Evolutionary conservation across 2,113 vertebrate species (phyloP).

Genomic region (Hyperoodon ampullatus): DNA sequence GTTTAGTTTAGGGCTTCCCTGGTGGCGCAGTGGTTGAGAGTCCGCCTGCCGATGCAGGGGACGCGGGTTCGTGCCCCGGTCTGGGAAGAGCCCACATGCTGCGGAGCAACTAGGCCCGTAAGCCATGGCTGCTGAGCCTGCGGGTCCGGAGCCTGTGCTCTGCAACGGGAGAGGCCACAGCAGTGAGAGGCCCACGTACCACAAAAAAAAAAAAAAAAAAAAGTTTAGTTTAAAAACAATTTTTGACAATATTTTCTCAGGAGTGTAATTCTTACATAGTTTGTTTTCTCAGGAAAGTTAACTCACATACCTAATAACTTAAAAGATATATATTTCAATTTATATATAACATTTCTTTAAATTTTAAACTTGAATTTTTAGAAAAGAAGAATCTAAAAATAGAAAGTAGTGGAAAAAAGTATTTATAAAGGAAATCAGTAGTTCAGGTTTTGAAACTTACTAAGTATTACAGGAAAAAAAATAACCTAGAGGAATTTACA

Average conservation of each 20-base stretch:
- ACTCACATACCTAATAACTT: not conserved
- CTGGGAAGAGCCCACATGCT: too few relatives aligned
- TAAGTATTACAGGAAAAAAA: not conserved
- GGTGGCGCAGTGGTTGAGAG: too few relatives aligned
- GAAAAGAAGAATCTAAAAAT: not conserved
- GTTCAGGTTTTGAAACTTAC: not conserved
- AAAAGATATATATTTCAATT: not conserved
- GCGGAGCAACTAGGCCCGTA: too few relatives aligned
- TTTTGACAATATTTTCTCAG: not conserved
- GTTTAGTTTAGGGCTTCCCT: too few relatives aligned
- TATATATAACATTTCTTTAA: too few relatives aligned
- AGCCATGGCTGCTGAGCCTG: too few relatives aligned
- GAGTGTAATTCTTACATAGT: not conserved
- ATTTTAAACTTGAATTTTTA: not conserved
- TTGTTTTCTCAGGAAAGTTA: not conserved
- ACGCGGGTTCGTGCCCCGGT: too few relatives aligned
- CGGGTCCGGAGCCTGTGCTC: too few relatives aligned
- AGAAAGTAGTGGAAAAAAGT: rapidly evolving
- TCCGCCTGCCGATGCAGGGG: too few relatives aligned
- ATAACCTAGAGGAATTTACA: not conserved
- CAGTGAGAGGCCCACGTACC: too few relatives aligned
- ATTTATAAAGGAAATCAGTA: not conserved
- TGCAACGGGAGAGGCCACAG: too few relatives aligned
- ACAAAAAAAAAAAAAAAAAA: too few relatives aligned
- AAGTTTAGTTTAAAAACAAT: not conserved